These are phyloP conservation scores for Anolis carolinensis DNA, from an alignment of 2,113 vertebrate genomes.

Conservation along the genomic window DNA sequence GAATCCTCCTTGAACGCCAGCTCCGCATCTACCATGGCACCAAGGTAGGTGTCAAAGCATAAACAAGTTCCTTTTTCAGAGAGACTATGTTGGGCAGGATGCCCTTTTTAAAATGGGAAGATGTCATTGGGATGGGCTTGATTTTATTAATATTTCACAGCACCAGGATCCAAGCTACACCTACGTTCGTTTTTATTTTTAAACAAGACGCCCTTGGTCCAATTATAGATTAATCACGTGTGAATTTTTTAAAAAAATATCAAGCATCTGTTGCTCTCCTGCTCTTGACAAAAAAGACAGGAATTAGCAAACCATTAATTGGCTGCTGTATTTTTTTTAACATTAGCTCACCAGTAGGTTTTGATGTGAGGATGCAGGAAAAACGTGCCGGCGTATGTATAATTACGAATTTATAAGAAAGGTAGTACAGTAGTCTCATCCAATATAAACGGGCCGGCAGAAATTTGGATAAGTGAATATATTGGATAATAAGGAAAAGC, in stretches of 20 bases:
- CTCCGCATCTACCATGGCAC: accelerated
- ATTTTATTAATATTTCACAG: slow-evolving; percentile 52
- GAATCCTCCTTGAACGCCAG: accelerated
- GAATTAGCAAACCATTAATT: slow-evolving; percentile 44
- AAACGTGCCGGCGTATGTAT: too few species aligned
- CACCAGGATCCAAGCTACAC: slow-evolving; percentile 57
- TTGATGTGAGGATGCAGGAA: background rate
- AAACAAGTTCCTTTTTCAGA: background rate
- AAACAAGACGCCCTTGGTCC: slow-evolving; percentile 50
- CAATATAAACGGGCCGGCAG: too few species aligned
- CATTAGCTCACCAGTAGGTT: slow-evolving; percentile 28
- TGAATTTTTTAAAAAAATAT: background rate
- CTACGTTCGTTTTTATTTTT: slow-evolving; percentile 64
- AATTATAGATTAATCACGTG: slow-evolving; percentile 70
- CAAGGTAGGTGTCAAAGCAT: background rate
- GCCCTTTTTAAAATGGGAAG: slow-evolving; percentile 7
- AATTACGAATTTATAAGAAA: too few species aligned
- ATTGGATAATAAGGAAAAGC: too few species aligned
- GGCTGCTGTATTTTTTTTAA: slow-evolving; percentile 47
- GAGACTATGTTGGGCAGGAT: background rate
- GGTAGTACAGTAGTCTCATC: too few species aligned
- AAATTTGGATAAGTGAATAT: too few species aligned
- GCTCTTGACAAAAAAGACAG: slow-evolving; percentile 26
- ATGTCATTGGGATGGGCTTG: slow-evolving; percentile 52
- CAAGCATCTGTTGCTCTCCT: slow-evolving; percentile 41